Evolutionary conservation across 2,888 invertebrate species (phyloP), one percentile per base, ranked within the genome.

Genomic region (Ernsta delagoae): DNA sequence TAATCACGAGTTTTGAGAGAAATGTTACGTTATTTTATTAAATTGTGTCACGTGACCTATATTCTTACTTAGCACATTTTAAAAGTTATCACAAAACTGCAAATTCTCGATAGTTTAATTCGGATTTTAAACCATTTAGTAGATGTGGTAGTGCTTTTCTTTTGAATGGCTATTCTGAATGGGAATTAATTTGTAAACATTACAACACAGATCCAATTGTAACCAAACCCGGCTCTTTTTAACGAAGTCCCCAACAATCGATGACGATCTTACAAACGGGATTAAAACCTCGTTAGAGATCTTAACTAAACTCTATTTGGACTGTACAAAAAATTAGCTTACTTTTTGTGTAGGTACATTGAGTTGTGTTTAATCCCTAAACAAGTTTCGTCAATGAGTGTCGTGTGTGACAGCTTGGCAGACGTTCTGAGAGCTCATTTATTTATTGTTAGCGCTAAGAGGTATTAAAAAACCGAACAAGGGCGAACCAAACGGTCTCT

Each of bases 351-450:
- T n/a, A n/a, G n/a, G 48, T 56, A 50, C 56, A 56, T 43, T 50
- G 57, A 57, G 56, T 5, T 56, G 56, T 62, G 48, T 68, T 68
- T 68, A 68, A 62, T 68, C 68, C 48, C 5, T 39, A 48, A 61
- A 68, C 68, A 36, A 43, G 68, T 62, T 68, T 16, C 57, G 67
- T 67, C 54, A 45, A 61, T 54, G 59, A 56, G 61, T 57, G 67
- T 68, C 67, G 62, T 62, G 67, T 68, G 67, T 62, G 67, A 36
- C 67, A 57, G 67, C 67, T 67, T 61, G 67, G 67, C 56, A 67
- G 62, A 62, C 43, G 67, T 12, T 62, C 48, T 57, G 61, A 53
- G 54, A 64, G 64, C 64, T 65, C 56, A 56, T 65, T 65, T 61
- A 67, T 54, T 36, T 61, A 41, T 60, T 56, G 67, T 61, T 66